These are phyloP conservation scores for Sarcophaga rosellei DNA, from an alignment of 2,888 invertebrate species.

Conservation along the genomic window DNA sequence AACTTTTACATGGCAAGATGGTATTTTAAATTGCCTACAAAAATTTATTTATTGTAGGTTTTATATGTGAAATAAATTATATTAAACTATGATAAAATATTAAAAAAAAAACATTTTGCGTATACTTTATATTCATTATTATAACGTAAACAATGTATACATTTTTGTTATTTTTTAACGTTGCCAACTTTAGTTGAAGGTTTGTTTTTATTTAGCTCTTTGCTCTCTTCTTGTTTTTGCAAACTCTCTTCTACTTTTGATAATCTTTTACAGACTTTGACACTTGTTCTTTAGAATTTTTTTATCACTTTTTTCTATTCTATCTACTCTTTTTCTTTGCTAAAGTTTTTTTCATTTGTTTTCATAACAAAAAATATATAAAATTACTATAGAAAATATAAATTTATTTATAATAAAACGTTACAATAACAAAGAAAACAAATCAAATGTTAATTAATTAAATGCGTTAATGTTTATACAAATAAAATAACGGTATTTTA, in stretches of 20 bases:
- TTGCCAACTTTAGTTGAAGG: background rate
- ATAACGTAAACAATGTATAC: no score
- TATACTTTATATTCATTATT: no score
- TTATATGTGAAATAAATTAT: no score
- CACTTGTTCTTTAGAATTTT: slow-evolving; percentile 28
- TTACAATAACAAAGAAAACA: background rate
- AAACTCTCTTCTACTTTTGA: background rate
- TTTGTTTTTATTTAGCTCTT: background rate
- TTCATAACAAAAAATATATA: slow-evolving; percentile 60
- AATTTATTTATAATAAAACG: slow-evolving; percentile 16
- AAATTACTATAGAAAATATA: slow-evolving; percentile 15
- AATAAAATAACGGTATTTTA: background rate
- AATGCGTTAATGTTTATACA: background rate
- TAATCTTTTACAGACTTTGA: slow-evolving; percentile 15
- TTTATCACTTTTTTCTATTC: slow-evolving; percentile 34
- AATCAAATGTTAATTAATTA: background rate
- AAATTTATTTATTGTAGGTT: no score
- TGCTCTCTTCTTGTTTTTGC: background rate
- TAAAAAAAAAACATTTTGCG: no score
- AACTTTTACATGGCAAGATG: no score
- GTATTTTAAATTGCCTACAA: no score
- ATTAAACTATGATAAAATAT: no score
- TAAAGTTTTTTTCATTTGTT: slow-evolving; percentile 54
- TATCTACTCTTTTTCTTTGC: slow-evolving; percentile 16
- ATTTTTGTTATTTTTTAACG: background rate